phyloP scores from a whole-genome alignment of 2,797 vertebrate species.

The Thaleichthys pacificus region DNA sequence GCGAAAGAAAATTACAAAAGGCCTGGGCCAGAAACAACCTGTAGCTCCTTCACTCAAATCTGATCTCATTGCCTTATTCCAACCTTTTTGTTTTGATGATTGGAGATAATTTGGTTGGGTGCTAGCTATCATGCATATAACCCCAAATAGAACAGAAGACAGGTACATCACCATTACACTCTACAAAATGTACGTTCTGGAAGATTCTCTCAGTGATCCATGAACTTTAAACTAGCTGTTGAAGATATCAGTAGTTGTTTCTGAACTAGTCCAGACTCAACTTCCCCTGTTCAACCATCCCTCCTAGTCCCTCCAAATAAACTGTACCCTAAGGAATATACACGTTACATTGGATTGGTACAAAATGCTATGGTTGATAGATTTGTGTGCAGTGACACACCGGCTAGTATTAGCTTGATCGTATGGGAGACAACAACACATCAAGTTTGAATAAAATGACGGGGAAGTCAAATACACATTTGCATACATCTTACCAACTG shows the following conservation, averaged over 20 bases:
- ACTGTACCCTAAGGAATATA: not conserved
- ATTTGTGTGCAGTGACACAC: not conserved
- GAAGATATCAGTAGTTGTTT: not conserved
- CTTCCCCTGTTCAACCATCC: not conserved
- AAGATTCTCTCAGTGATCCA: not conserved
- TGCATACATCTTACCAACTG: not conserved
- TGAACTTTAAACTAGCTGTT: too few species aligned
- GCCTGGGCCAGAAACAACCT: not conserved
- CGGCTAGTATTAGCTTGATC: too few species aligned
- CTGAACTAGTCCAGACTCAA: not conserved
- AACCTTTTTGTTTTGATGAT: not conserved
- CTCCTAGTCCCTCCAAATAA: not conserved
- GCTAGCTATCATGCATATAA: not conserved
- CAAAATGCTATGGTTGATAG: not conserved
- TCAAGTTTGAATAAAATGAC: not conserved
- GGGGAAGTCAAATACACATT: not conserved
- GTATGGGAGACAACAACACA: too few species aligned
- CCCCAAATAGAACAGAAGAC: not conserved
- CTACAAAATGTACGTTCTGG: not conserved
- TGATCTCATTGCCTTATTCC: not conserved
- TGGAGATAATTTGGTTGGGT: not conserved
- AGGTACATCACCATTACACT: not conserved
- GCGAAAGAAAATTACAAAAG: constrained; percentile 17
- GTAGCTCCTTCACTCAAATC: not conserved
- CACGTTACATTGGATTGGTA: not conserved